Base-by-base conservation (phyloP, 1,140 invertebrate species). In the Apis dorsata region DNA sequence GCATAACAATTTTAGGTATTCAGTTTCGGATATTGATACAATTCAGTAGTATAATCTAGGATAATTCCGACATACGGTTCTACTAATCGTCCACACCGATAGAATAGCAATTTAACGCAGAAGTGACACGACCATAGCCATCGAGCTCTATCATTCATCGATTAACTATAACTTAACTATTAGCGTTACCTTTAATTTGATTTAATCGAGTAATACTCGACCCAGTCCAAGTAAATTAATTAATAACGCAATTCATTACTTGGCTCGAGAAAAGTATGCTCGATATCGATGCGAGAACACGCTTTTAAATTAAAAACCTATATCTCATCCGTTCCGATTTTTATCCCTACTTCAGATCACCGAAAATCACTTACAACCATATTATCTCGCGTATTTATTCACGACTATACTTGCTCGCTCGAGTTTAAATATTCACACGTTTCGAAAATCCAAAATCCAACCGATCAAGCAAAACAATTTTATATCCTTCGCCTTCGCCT, bases 381-480 rank as follows among this genome's bases (percentile, higher is more conserved):
- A 44, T 44, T 44, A 44, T 44, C 34, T 44, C 34, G 7, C 0
- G 4, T 44, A 44, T 4, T 0, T 4, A 34, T 34, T 34, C 28
- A 34, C 28, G 1, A 34, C n/a, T 34, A 34, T 34, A 4, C 34
- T 34, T 34, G 3, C 34, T 44, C 34, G 5, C 34, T 44, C 34
- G 34, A 44, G 0, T 44, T 5, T 4, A 44, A 4, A 34, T 34
- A 44, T 44, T 44, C 9, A 5, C 9, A 7, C 13, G 12, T 12
- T 15, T 55, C 11, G 13, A 44, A 63, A 28, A 76, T n/a, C 44
- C 68, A 24, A 63, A n/a, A n/a, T n/a, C n/a, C 53, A 85, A 78
- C 51, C 81, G 77, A 63, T 78, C 72, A 74, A 44, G 73, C 53
- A 73, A 49, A 66, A 75, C 49, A 34, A 34, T 79, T 84, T 79